Evolutionary conservation across 2,888 invertebrate genomes (phyloP).

Genomic region (Physocephala rufipes): DNA sequence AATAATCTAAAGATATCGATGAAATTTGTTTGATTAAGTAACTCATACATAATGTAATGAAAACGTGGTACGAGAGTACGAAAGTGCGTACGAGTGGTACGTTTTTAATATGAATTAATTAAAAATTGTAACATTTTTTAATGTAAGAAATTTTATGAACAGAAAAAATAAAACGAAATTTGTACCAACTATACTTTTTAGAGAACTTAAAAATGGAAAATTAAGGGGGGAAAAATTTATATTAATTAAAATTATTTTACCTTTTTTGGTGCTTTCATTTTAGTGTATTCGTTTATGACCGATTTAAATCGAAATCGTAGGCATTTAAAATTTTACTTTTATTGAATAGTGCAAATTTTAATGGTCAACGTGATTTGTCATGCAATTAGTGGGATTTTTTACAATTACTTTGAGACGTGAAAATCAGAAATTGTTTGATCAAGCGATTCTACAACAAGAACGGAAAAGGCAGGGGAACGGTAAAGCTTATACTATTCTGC

Average conservation of each 20-base stretch:
- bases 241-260: slow-evolving; percentile 51
- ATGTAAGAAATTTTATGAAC: slow-evolving; percentile 12
- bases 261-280: slow-evolving; percentile 63
- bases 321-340: slow-evolving; percentile 30
- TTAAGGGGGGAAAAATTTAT: slow-evolving; percentile 7
- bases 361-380: not conserved
- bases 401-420: too few species aligned
- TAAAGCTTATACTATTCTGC: too few species aligned
- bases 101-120: not conserved
- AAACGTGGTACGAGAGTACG: not conserved
- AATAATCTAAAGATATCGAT: not conserved
- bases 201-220: slow-evolving; percentile 12
- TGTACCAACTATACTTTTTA: not conserved
- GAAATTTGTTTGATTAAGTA: too few species aligned
- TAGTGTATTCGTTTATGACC: slow-evolving; percentile 54
- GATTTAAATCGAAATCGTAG: slow-evolving; percentile 43
- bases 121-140: not conserved
- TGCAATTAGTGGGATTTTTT: too few species aligned
- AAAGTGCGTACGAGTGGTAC: too few species aligned
- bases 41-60: not conserved
- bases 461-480: too few species aligned
- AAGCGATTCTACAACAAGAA: too few species aligned
- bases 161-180: slow-evolving; percentile 19
- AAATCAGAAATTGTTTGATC: too few species aligned
- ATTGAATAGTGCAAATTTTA: slow-evolving; percentile 21